phyloP scores from a whole-genome alignment of 2,888 invertebrate species.

The Hydrotaea cyrtoneurina region DNA sequence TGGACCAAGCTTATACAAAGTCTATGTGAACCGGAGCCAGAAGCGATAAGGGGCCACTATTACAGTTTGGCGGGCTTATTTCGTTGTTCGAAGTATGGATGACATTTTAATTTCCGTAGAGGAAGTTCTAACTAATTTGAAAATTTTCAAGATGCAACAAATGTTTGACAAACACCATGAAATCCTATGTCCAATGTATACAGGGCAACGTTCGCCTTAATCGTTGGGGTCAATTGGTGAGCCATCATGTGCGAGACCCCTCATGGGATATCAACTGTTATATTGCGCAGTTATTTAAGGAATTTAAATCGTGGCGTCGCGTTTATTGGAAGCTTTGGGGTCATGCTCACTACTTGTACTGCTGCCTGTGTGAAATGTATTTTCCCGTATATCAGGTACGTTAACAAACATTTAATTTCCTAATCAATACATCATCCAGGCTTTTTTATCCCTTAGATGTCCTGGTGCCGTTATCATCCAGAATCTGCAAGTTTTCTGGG shows the following conservation, averaged over 20 bases:
- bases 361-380: conserved; percentile 88
- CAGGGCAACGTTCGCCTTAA: conserved; percentile 88
- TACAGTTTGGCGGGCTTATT: conserved; percentile 89
- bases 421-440: neutral
- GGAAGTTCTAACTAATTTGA: neutral
- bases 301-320: conserved; percentile 92
- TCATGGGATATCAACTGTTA: conserved; percentile 92
- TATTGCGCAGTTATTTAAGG: conserved; percentile 87
- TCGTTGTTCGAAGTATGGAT: conserved; percentile 83
- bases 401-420: neutral
- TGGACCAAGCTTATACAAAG: conserved; percentile 91
- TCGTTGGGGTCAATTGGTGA: conserved; percentile 87
- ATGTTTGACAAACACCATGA: conserved; percentile 86
- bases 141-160: conserved; percentile 85
- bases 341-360: conserved; percentile 92
- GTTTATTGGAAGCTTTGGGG: conserved; percentile 98
- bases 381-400: conserved; percentile 87
- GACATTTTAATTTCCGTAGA: too few species aligned
- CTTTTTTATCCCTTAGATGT: conserved; percentile 82
- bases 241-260: conserved; percentile 87
- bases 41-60: conserved; percentile 90
- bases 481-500: conserved; percentile 89
- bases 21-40: conserved; percentile 88
- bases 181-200: conserved; percentile 87
- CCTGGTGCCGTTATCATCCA: conserved; percentile 92